A percentile compares a stretch with the other conserved stretches of the same genome.
Evolutionary conservation across 2,797 vertebrate species (phyloP).

Genomic region (Gambelia wislizenii): DNA sequence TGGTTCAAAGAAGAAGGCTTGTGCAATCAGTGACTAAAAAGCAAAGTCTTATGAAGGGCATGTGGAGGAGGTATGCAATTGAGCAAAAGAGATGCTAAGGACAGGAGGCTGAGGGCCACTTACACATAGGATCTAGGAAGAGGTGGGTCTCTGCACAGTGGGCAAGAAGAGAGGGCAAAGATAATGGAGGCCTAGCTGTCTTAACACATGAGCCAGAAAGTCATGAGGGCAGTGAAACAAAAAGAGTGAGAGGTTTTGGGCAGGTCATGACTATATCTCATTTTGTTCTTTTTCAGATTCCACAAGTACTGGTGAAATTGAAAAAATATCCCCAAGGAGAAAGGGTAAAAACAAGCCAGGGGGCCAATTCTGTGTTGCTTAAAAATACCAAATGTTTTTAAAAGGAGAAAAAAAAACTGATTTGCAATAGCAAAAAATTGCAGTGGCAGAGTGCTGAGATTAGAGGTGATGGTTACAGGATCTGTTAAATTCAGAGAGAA

Average conservation of each 20-base stretch:
- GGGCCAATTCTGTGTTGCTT: neutral
- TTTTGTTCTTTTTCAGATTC: conserved; percentile 82
- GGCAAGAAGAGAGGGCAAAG: neutral
- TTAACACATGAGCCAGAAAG: too few relatives aligned
- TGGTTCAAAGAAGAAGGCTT: too few relatives aligned
- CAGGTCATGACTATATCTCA: neutral
- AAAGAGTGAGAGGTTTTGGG: neutral
- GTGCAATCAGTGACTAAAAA: neutral
- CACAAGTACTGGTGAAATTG: conserved; percentile 93
- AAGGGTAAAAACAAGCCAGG: conserved; percentile 79
- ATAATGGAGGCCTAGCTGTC: neutral
- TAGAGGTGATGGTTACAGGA: neutral
- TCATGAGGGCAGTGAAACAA: neutral
- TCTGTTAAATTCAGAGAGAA: neutral
- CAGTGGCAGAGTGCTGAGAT: neutral
- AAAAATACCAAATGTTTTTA: neutral
- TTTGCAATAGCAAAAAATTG: too few relatives aligned
- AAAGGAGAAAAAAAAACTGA: neutral
- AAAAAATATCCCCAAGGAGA: conserved; percentile 94
- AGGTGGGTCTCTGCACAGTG: neutral
- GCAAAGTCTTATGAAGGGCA: neutral
- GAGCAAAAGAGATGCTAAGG: neutral
- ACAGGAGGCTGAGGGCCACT: neutral
- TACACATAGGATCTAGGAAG: neutral
- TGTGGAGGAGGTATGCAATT: neutral